Base-by-base conservation (phyloP, 2,888 invertebrate genomes). In the Tachina fera region DNA sequence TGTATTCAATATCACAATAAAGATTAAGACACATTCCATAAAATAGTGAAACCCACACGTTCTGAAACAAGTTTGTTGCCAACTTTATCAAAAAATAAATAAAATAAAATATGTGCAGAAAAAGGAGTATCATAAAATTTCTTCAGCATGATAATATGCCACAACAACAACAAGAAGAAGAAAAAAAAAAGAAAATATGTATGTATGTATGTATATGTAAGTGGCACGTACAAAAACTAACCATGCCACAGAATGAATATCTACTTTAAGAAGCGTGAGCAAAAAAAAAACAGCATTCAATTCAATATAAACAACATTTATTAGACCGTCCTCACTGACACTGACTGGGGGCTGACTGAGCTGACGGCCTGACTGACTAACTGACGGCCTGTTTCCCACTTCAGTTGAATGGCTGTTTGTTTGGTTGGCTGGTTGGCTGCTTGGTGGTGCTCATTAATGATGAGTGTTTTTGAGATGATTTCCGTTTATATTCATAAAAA, bases 401-500 rank as follows among this genome's bases (percentile, higher is more conserved):
- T 74, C 58, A 58, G 51, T 19, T 72, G 79, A 53, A 14, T 58
- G 31, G 51, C 41, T 83, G 61, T 14, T 45, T 83, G 53, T 81
- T 49, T 71, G 19, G 19, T 49, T 58, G 16, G 45, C 22, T 47
- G 67, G 19, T 60, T 72, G 22, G n/a, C n/a, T n/a, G n/a, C 1
- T 22, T 22, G 22, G 22, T 22, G 60, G 47, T 71, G 78, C 67
- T 86, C 79, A 86, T 86, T 86, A 83, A 80, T 76, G 75, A 83
- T 72, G 76, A 80, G 76, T 83, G 79, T 56, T 81, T 86, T 71
- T 77, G 68, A 83, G 76, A 86, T 83, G 86, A 86, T 86, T 86
- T 86, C 83, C 86, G 86, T 86, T 86, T 80, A 63, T 72, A 72
- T 80, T 76, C 79, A 86, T 80, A 79, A 86, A 83, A 80, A 79